Evolutionary conservation across 2,888 invertebrate genomes (phyloP).

Genomic region (Epinotia brunnichana): DNA sequence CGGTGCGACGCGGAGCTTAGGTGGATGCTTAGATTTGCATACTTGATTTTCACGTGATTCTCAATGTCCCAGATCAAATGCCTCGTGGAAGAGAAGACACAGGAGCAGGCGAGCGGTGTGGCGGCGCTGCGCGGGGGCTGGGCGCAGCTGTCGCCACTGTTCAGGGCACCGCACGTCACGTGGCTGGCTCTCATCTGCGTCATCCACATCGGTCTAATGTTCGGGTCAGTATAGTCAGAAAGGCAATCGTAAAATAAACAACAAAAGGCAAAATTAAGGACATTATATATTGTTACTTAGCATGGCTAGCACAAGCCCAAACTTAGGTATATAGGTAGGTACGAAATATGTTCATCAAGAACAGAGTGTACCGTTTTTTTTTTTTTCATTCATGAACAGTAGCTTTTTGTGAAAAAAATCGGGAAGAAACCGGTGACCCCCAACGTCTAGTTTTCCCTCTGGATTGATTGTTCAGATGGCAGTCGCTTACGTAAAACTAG

Average conservation of each 20-base stretch:
- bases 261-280: neutral
- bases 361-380: too few species aligned
- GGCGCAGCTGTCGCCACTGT: constrained; percentile 86
- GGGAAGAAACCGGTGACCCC: too few species aligned
- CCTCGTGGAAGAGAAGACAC: constrained; percentile 70
- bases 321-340: too few species aligned
- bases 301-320: too few species aligned
- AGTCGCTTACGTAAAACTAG: too few species aligned
- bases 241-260: neutral
- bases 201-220: constrained; percentile 72
- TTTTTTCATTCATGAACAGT: too few species aligned
- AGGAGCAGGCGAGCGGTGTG: constrained; percentile 67
- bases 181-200: constrained; percentile 85
- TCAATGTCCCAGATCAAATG: constrained; percentile 65
- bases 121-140: constrained; percentile 84
- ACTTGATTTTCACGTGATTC: neutral
- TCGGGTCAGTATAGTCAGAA: constrained; percentile 61
- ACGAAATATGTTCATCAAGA: too few species aligned
- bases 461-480: too few species aligned
- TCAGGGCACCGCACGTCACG: constrained; percentile 84
- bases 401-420: too few species aligned
- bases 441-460: too few species aligned
- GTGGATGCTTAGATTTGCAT: too few species aligned
- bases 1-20: constrained; percentile 74
- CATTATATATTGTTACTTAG: too few species aligned